These are phyloP conservation scores for Venustaconcha ellipsiformis DNA, from an alignment of 1,140 invertebrate species.

Conservation along the genomic window DNA sequence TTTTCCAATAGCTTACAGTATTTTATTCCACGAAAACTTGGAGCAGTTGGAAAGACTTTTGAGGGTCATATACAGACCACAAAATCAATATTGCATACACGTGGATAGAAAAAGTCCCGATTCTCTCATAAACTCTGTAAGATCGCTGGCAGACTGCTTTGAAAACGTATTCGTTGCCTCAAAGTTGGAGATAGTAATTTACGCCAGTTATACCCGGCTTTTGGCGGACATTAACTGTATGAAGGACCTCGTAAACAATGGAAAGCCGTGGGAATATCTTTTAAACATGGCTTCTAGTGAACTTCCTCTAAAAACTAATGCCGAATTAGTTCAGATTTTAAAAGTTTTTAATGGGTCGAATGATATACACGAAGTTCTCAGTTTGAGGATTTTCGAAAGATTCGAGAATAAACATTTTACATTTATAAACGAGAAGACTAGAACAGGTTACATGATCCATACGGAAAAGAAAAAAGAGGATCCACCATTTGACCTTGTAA, in stretches of 20 bases:
- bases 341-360: slow-evolving; percentile 53
- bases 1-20: slow-evolving; percentile 46
- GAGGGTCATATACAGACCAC: slow-evolving; percentile 42
- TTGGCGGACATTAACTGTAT: slow-evolving; percentile 57
- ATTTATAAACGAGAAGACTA: slow-evolving; percentile 4
- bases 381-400: background rate
- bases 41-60: slow-evolving; percentile 39
- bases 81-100: slow-evolving; percentile 52
- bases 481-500: slow-evolving; percentile 47
- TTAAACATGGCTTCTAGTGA: slow-evolving; percentile 49
- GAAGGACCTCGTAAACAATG: slow-evolving; percentile 36
- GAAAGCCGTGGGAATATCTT: slow-evolving; percentile 48
- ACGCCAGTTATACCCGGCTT: slow-evolving; percentile 40
- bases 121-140: slow-evolving; percentile 25
- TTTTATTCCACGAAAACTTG: slow-evolving; percentile 36
- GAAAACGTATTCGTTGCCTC: slow-evolving; percentile 52
- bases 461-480: slow-evolving; percentile 8
- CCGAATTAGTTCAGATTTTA: slow-evolving; percentile 50
- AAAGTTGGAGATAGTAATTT: slow-evolving; percentile 42
- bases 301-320: slow-evolving; percentile 51
- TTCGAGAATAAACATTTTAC: slow-evolving; percentile 20
- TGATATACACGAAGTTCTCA: slow-evolving; percentile 37
- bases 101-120: slow-evolving; percentile 36
- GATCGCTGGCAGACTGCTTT: slow-evolving; percentile 39
- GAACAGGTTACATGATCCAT: slow-evolving; percentile 20